Percentiles rank a stretch among this genome's conserved stretches.
phyloP scores from a whole-genome alignment of 2,113 vertebrate genomes.

The Neofelis nebulosa region DNA sequence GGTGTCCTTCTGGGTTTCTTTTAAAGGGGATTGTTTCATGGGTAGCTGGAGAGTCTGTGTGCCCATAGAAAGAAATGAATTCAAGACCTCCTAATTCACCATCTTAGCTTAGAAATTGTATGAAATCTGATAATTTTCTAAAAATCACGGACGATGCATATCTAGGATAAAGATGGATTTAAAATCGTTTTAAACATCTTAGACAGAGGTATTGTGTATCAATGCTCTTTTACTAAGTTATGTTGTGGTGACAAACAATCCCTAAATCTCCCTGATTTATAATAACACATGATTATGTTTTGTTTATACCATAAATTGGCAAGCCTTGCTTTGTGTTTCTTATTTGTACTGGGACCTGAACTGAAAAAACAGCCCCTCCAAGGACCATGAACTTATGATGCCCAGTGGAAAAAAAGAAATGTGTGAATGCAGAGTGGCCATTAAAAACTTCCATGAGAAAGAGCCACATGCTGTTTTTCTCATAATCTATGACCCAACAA shows the following conservation, averaged over 20 bases:
- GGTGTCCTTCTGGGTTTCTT: not conserved
- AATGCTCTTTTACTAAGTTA: not conserved
- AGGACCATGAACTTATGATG: not conserved
- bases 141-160: not conserved
- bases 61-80: not conserved
- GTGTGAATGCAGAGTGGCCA: not conserved
- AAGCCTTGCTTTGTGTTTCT: not conserved
- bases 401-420: not conserved
- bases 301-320: not conserved
- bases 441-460: not conserved
- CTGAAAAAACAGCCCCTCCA: not conserved
- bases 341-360: not conserved
- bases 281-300: not conserved
- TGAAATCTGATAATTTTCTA: not conserved
- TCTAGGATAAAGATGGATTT: not conserved
- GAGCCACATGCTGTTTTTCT: not conserved
- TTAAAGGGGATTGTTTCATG: not conserved
- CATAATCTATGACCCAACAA: not conserved
- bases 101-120: not conserved
- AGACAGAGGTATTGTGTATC: not conserved
- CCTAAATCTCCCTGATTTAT: not conserved
- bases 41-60: not conserved
- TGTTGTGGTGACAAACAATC: not conserved
- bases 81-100: not conserved
- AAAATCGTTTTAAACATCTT: not conserved